Conservation (phyloP, 2,113 vertebrate species). For the Paratilapia polleni region DNA sequence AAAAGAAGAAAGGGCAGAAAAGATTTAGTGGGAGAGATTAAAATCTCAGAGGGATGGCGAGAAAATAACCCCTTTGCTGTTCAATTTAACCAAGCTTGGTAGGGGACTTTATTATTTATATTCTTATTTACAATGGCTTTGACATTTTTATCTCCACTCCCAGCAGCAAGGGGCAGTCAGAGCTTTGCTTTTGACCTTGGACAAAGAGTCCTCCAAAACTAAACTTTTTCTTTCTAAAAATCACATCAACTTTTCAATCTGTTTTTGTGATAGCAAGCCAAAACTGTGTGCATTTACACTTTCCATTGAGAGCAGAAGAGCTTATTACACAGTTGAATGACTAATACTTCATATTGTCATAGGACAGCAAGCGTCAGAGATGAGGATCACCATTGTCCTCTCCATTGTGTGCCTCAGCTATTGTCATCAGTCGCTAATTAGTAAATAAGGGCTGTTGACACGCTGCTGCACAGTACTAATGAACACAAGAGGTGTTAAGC, state of each 20-base stretch:
- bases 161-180: slow-evolving; percentile 49
- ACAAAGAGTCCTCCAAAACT: background rate
- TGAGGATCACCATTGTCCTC: slow-evolving; percentile 52
- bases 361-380: slow-evolving; percentile 33
- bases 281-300: background rate
- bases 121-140: slow-evolving; percentile 63
- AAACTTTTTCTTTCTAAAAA: slow-evolving; percentile 27
- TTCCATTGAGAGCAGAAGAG: slow-evolving; percentile 7
- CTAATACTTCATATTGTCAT: slow-evolving; percentile 35
- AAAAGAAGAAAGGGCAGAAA: slow-evolving; percentile 43
- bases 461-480: slow-evolving; percentile 62
- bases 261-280: background rate
- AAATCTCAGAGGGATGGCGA: slow-evolving; percentile 61
- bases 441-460: slow-evolving; percentile 73
- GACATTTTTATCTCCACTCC: slow-evolving; percentile 71
- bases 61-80: slow-evolving; percentile 57
- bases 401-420: slow-evolving; percentile 39
- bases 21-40: slow-evolving; percentile 72
- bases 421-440: slow-evolving; percentile 70
- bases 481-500: slow-evolving; percentile 68
- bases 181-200: slow-evolving; percentile 54
- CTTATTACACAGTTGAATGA: slow-evolving; percentile 36
- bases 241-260: slow-evolving; percentile 4
- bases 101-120: slow-evolving; percentile 69
- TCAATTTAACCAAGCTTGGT: slow-evolving; percentile 50